Base-by-base conservation (phyloP, 2,888 invertebrate species). In the Tigriopus californicus region DNA sequence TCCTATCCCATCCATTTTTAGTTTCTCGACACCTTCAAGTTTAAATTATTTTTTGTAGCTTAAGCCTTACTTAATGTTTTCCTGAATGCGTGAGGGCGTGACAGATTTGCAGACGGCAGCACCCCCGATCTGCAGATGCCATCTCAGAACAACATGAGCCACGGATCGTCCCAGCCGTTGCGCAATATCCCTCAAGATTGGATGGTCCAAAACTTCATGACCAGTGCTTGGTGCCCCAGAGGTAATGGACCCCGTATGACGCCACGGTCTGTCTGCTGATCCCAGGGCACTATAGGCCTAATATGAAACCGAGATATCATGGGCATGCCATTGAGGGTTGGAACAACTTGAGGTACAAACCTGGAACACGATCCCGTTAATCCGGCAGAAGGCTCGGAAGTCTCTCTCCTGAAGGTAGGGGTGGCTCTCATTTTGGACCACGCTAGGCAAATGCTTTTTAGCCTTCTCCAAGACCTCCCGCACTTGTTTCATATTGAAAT, bases 371-470 rank as follows among this genome's bases (percentile, higher is more conserved):
- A 56, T 56, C 4, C 41, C 41, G 22, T 56, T 40, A 10, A 41
- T 42, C 4, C 56, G n/a, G 41, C 56, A 56, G 18, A 42, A 56
- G 22, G 41, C 56, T 22, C 56, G n/a, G 11, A 56, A 41, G 42
- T 56, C 56, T 24, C 42, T 56, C 42, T 41, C 56, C 18, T 56
- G 56, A n/a, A 56, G 24, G 24, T 56, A 56, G 15, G 56, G 56
- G 42, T 56, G 56, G 13, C 56, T 56, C 24, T 56, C 56, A 56
- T 56, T 56, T 42, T 56, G 56, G 11, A 56, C 18, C n/a, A 56
- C 56, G 6, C 42, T 44, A 5, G 56, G 56, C 18, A n/a, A 42
- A 41, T 56, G 41, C 56, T 56, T 56, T 15, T 13, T n/a, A 20
- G 15, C 56, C 40, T 15, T 18, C 13, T 20, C 22, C 20, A 49